phyloP scores from a whole-genome alignment of 2,113 vertebrate genomes.

The Periophthalmus modestus region DNA sequence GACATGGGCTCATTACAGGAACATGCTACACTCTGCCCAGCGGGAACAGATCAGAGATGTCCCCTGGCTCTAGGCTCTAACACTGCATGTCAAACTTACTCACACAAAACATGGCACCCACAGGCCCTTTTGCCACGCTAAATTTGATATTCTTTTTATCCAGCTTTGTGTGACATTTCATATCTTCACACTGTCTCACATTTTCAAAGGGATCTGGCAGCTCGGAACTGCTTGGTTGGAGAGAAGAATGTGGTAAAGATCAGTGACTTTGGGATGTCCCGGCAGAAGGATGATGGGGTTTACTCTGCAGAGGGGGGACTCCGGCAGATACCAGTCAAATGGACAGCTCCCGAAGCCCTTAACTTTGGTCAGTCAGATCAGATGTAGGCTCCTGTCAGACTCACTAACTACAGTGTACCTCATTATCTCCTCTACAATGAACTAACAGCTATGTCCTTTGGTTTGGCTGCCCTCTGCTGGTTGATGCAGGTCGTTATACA shows the following conservation, averaged over 20 bases:
- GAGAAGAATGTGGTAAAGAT: conserved; percentile 90
- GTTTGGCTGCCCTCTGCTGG: conserved; percentile 69
- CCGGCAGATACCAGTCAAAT: conserved; percentile 94
- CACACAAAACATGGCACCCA: conserved; percentile 26
- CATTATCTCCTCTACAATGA: not conserved
- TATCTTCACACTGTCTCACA: not conserved
- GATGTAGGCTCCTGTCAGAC: conserved; percentile 10
- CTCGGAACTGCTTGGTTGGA: conserved; percentile 93
- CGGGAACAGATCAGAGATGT: conserved; percentile 42
- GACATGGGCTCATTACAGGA: conserved; percentile 41
- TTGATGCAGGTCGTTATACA: conserved; percentile 85
- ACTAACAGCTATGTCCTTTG: conserved; percentile 26
- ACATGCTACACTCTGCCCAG: conserved; percentile 30
- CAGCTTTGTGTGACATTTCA: not conserved
- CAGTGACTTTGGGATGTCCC: conserved; percentile 98
- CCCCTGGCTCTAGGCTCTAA: conserved; percentile 36
- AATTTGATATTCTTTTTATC: not conserved
- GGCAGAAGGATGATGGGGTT: conserved; percentile 88
- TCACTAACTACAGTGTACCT: not conserved
- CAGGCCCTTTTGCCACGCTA: not conserved
- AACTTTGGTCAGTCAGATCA: conserved; percentile 82
- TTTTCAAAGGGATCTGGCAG: conserved; percentile 87
- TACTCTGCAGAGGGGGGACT: conserved; percentile 88
- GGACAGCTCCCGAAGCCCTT: conserved; percentile 95
- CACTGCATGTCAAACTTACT: conserved; percentile 39